phyloP scores from a whole-genome alignment of 2,797 vertebrate species.

The Erpetoichthys calabaricus region DNA sequence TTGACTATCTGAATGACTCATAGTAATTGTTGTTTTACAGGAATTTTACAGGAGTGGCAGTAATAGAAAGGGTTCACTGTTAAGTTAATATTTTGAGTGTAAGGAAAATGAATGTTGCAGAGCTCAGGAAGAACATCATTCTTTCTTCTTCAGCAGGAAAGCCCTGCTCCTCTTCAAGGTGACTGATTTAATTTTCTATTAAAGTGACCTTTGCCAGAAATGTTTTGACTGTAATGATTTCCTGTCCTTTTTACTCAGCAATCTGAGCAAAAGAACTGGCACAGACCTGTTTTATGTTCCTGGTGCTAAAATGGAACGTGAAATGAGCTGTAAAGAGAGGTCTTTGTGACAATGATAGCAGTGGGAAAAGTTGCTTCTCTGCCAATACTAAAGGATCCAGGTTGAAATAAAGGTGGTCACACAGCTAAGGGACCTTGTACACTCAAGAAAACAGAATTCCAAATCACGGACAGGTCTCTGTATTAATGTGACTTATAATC shows the following conservation, averaged over 20 bases:
- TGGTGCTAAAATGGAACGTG: constrained; percentile 44
- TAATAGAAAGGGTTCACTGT: too few species aligned
- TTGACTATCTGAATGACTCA: too few species aligned
- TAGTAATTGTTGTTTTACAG: too few species aligned
- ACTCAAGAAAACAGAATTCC: too few species aligned
- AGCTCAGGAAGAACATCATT: not conserved
- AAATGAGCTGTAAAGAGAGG: constrained; percentile 41
- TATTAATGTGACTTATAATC: too few species aligned
- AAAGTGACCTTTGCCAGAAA: constrained; percentile 79
- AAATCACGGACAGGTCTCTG: too few species aligned
- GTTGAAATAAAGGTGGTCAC: too few species aligned
- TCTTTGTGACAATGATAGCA: constrained; percentile 11
- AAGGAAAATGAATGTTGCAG: too few species aligned
- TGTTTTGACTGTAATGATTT: constrained; percentile 86
- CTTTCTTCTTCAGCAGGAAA: constrained; percentile 16
- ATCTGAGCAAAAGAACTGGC: constrained; percentile 43
- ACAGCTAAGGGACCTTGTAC: too few species aligned
- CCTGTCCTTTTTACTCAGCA: constrained; percentile 73
- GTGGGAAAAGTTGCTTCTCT: constrained; percentile 1
- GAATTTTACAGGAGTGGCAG: too few species aligned
- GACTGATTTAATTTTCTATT: constrained; percentile 85
- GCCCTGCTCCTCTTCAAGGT: constrained; percentile 59
- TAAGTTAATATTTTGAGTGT: too few species aligned
- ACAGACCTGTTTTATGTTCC: constrained; percentile 44
- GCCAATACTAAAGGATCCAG: too few species aligned